A percentile compares a stretch with the other conserved stretches of the same genome.
Evolutionary conservation across 2,888 invertebrate genomes (phyloP).

Genomic region (Plagodis dolabraria): DNA sequence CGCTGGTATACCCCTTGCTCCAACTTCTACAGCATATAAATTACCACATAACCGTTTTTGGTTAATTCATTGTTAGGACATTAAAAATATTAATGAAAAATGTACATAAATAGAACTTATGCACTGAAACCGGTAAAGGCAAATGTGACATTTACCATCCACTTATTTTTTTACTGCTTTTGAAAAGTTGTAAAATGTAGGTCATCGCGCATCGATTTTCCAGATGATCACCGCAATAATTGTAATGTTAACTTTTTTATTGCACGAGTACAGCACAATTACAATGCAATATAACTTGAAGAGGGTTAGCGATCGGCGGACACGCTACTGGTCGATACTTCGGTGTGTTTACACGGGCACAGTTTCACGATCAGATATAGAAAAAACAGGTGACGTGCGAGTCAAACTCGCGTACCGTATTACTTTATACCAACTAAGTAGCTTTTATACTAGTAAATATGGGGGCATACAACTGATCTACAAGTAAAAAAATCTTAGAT

Average conservation of each 20-base stretch:
- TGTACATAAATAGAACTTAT: too few relatives aligned
- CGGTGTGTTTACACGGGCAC: conserved; percentile 1
- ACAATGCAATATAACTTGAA: conserved; percentile 10
- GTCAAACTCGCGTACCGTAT: too few relatives aligned
- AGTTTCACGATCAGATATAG: neutral
- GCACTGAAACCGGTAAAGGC: neutral
- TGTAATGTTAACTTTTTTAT: conserved; percentile 17
- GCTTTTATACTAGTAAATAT: too few relatives aligned
- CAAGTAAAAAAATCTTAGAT: too few relatives aligned
- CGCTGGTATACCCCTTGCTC: too few relatives aligned
- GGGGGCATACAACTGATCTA: too few relatives aligned
- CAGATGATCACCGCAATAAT: neutral
- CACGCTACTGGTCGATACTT: conserved; percentile 2
- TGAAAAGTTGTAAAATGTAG: neutral
- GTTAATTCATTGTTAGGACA: too few relatives aligned
- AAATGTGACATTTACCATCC: neutral
- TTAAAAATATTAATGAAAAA: too few relatives aligned
- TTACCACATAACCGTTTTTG: too few relatives aligned
- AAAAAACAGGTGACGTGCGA: too few relatives aligned
- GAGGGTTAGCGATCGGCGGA: conserved; percentile 8
- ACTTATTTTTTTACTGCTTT: neutral
- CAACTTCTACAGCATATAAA: too few relatives aligned
- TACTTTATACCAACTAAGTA: too few relatives aligned
- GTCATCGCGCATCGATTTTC: conserved; percentile 1
- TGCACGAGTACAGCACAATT: conserved; percentile 1